Conservation (phyloP, 1,140 invertebrate species). For the Orius insidiosus region DNA sequence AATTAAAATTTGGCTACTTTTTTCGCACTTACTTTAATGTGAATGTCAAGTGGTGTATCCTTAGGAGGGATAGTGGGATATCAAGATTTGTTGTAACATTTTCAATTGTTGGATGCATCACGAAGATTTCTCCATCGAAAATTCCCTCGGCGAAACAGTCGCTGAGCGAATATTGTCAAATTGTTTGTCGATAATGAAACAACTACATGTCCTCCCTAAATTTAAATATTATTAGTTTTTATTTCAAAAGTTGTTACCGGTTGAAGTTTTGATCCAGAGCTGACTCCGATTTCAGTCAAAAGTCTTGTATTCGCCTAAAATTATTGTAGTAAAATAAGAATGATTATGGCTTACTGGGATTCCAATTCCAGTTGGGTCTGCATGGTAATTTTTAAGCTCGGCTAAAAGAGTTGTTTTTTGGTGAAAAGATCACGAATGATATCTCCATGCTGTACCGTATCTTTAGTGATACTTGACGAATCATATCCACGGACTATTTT, state of each 20-base stretch:
- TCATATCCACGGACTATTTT: conserved; percentile 58
- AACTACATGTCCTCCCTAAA: conserved; percentile 36
- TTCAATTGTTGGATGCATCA: conserved; percentile 48
- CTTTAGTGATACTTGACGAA: conserved; percentile 22
- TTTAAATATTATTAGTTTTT: neutral
- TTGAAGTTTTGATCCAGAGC: conserved; percentile 27
- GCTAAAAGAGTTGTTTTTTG: conserved; percentile 65
- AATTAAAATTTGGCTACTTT: conserved; percentile 5
- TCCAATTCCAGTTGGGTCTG: conserved; percentile 16
- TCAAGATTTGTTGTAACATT: conserved; percentile 29
- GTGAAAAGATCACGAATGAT: conserved; percentile 60
- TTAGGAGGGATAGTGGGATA: conserved; percentile 55
- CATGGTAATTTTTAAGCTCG: conserved; percentile 59
- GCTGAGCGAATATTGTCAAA: conserved; percentile 57
- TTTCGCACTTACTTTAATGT: conserved; percentile 51
- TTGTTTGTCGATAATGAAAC: conserved; percentile 60
- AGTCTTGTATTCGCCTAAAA: conserved; percentile 40
- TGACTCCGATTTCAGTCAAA: conserved; percentile 36
- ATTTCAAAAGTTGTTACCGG: conserved; percentile 22
- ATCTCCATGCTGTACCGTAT: conserved; percentile 49
- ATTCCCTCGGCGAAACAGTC: conserved; percentile 81
- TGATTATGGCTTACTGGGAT: conserved; percentile 22
- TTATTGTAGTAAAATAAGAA: neutral
- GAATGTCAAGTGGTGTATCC: conserved; percentile 73
- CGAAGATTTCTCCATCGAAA: conserved; percentile 67